A percentile compares a stretch with the other conserved stretches of the same genome.
Evolutionary conservation across 2,113 vertebrate genomes (phyloP).

Genomic region (Candoia aspera): DNA sequence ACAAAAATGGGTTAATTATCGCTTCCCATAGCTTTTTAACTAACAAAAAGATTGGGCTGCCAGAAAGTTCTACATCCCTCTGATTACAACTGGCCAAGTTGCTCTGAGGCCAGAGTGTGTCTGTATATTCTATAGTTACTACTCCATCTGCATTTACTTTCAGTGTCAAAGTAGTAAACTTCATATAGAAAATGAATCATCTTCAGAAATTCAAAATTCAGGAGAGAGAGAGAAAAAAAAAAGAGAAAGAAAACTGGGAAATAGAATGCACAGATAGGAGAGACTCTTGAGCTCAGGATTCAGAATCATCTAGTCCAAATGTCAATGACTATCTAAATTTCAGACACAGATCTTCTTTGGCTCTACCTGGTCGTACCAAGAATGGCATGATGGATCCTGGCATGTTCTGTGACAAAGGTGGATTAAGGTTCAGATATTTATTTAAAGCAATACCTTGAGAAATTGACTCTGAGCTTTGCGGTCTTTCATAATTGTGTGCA

Average conservation of each 20-base stretch:
- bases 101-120: background rate
- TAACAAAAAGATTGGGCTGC: conserved; percentile 74
- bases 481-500: background rate
- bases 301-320: background rate
- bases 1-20: conserved; percentile 93
- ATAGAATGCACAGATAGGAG: background rate
- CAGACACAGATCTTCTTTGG: background rate
- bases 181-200: background rate
- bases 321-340: background rate
- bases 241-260: background rate
- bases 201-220: background rate
- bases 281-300: background rate
- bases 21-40: conserved; percentile 87
- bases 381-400: background rate
- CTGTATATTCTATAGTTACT: background rate
- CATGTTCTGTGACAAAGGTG: background rate
- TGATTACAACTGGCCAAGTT: background rate
- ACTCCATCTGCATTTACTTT: background rate
- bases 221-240: background rate
- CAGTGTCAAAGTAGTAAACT: background rate
- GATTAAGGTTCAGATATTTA: background rate
- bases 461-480: background rate
- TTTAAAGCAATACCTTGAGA: background rate
- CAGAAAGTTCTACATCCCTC: background rate
- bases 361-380: background rate